phyloP scores from a whole-genome alignment of 2,888 invertebrate genomes.

The Zonitis immaculata region DNA sequence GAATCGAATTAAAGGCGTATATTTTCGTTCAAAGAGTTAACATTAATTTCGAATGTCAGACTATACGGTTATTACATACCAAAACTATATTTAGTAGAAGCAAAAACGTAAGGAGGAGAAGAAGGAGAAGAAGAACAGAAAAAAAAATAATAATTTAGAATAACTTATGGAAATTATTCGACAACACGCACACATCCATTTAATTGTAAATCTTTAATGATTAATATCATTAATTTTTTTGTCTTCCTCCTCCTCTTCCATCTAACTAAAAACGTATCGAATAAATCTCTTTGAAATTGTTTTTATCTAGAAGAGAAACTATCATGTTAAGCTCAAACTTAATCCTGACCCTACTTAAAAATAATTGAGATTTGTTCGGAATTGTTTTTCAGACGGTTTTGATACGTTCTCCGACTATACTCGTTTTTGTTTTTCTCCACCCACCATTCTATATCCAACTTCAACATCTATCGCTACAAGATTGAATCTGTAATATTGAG shows the following conservation, averaged over 20 bases:
- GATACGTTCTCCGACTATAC: no score
- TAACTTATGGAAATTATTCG: background rate
- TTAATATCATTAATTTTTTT: background rate
- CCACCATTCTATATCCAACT: no score
- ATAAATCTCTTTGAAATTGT: background rate
- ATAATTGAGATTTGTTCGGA: background rate
- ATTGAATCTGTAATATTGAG: background rate
- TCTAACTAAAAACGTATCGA: background rate
- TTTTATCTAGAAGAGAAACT: background rate
- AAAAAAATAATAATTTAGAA: background rate
- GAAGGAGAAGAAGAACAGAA: background rate
- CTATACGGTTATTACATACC: background rate
- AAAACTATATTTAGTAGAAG: no score
- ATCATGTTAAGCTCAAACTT: background rate
- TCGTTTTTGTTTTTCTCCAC: background rate
- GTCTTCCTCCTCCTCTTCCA: background rate
- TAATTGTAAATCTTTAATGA: background rate
- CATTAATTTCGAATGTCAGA: background rate
- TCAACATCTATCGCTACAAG: no score
- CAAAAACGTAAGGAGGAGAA: background rate
- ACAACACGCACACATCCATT: background rate
- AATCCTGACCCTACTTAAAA: background rate
- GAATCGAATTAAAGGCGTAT: slow-evolving; percentile 25
- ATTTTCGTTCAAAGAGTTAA: slow-evolving; percentile 4
- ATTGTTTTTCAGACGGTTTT: background rate